Evolutionary conservation across 37 sponge, comb jelly and placozoan genomes (phyloP).

Genomic region (Bolinopsis microptera): DNA sequence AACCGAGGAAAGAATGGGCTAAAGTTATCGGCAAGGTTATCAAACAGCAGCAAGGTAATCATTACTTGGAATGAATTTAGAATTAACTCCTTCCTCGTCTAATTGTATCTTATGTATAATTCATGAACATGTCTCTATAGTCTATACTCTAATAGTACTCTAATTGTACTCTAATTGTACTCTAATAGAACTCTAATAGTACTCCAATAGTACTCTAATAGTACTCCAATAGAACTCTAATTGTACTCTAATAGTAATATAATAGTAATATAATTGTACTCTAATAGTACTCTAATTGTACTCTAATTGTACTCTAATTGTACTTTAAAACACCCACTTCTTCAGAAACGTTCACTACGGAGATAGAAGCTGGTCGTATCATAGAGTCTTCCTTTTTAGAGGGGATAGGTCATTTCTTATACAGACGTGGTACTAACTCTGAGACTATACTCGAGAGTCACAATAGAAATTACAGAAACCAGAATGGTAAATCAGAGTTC

Average conservation of each 20-base stretch:
- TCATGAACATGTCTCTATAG: too few species aligned
- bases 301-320: too few species aligned
- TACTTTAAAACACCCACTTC: too few species aligned
- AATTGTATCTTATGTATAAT: too few species aligned
- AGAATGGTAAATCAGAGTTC: not conserved
- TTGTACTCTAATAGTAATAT: too few species aligned
- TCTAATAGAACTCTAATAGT: too few species aligned
- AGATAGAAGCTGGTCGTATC: not conserved
- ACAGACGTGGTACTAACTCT: not conserved
- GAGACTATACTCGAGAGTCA: slow-evolving; percentile 12
- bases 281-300: too few species aligned
- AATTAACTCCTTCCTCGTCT: not conserved
- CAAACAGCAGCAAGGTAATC: slow-evolving; percentile 43
- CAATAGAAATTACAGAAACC: not conserved
- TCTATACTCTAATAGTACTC: too few species aligned
- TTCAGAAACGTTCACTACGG: not conserved
- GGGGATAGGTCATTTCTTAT: slow-evolving; percentile 7
- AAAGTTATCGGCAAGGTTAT: not conserved
- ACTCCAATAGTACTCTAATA: too few species aligned
- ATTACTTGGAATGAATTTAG: not conserved
- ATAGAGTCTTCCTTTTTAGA: not conserved
- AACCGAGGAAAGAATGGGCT: not conserved
- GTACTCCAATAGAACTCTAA: too few species aligned
- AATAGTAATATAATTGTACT: too few species aligned
- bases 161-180: too few species aligned